A percentile compares a stretch with the other conserved stretches of the same genome.
These are phyloP conservation scores for Lysiphlebus fabarum DNA, from an alignment of 1,140 invertebrate species.

Conservation along the genomic window DNA sequence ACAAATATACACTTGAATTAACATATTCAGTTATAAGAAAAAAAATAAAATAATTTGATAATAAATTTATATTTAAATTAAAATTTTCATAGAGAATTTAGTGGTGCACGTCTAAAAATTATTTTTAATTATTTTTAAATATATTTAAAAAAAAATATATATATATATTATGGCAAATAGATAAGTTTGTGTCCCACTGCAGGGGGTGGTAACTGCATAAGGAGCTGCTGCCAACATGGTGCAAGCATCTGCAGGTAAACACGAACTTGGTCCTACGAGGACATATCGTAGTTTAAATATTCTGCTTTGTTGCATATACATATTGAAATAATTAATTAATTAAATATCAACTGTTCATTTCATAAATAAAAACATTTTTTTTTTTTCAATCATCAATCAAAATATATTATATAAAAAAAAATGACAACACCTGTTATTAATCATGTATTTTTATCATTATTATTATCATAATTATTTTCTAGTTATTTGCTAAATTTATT, in stretches of 20 bases:
- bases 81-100: constrained; percentile 19
- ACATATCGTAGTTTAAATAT: constrained; percentile 48
- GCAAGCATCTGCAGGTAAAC: constrained; percentile 57
- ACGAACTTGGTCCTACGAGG: constrained; percentile 54
- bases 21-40: neutral
- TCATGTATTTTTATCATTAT: neutral
- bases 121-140: constrained; percentile 6
- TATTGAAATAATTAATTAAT: constrained; percentile 14
- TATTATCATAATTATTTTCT: constrained; percentile 7
- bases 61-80: neutral
- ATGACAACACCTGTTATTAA: no score
- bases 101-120: constrained; percentile 26
- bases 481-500: no score
- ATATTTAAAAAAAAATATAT: constrained; percentile 36
- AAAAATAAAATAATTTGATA: neutral
- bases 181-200: constrained; percentile 58
- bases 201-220: constrained; percentile 56
- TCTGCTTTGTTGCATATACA: constrained; percentile 47
- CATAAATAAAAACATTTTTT: neutral
- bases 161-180: constrained; percentile 49
- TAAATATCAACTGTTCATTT: constrained; percentile 2
- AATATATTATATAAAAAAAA: no score
- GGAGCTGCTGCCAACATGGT: constrained; percentile 55
- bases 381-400: neutral
- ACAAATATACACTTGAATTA: no score